phyloP scores from a whole-genome alignment of 2,888 invertebrate genomes.

The Deroplatys truncata region DNA sequence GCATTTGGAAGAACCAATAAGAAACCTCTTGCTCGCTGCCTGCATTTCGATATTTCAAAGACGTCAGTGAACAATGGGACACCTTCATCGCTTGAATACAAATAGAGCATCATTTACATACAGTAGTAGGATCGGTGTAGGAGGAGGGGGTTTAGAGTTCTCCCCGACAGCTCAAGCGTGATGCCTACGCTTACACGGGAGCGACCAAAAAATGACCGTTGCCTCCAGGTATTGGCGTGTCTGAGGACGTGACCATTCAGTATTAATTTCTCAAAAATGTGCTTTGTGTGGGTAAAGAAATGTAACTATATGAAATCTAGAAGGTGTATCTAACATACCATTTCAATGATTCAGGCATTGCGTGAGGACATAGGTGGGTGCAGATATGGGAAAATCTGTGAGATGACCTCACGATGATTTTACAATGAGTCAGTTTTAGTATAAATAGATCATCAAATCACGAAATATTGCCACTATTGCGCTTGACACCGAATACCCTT shows the following conservation, averaged over 20 bases:
- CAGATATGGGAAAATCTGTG: not conserved
- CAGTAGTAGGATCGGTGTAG: not conserved
- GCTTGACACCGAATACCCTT: no score
- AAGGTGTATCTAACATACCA: not conserved
- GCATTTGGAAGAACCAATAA: not conserved
- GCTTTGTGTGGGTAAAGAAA: not conserved
- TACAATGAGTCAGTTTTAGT: no score
- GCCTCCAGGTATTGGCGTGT: not conserved
- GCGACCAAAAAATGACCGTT: not conserved
- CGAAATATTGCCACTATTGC: no score
- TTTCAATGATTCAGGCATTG: not conserved
- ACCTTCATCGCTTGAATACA: not conserved
- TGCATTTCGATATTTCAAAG: not conserved
- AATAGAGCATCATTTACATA: not conserved
- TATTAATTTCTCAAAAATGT: not conserved
- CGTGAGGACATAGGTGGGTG: not conserved
- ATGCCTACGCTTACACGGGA: not conserved
- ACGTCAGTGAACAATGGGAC: not conserved
- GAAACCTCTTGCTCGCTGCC: not conserved
- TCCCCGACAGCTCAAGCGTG: not conserved
- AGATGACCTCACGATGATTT: not conserved
- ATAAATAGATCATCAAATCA: no score
- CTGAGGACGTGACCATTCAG: not conserved
- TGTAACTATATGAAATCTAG: not conserved
- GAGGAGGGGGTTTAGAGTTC: not conserved